These are phyloP conservation scores for Muscidifurax raptorellus DNA, from an alignment of 1,140 invertebrate genomes.

Conservation along the genomic window DNA sequence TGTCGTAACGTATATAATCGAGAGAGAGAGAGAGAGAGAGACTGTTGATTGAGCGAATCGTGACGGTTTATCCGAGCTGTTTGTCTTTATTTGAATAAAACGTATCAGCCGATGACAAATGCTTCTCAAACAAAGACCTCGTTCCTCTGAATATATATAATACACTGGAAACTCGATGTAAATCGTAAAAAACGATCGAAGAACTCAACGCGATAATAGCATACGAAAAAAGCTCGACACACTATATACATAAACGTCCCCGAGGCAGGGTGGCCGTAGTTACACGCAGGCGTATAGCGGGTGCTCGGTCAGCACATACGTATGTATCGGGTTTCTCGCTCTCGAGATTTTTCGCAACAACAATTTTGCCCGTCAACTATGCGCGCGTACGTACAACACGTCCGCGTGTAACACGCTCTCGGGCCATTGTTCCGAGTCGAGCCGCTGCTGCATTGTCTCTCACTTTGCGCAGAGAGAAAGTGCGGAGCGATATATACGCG, in stretches of 20 bases:
- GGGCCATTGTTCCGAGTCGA: constrained; percentile 28
- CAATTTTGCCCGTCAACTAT: constrained; percentile 55
- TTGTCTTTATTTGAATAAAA: constrained; percentile 4
- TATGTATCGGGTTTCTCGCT: constrained; percentile 28
- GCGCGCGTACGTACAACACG: constrained; percentile 35
- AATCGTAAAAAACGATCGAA: background rate
- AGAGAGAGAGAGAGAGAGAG: constrained; percentile 23
- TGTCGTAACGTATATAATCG: background rate
- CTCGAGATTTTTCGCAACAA: constrained; percentile 57
- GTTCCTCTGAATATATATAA: background rate
- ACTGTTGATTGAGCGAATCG: constrained; percentile 28
- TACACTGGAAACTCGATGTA: too few relatives aligned
- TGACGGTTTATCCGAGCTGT: background rate
- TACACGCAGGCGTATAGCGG: background rate
- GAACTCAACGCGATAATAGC: background rate
- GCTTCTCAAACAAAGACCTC: background rate
- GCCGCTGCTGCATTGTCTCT: constrained; percentile 34
- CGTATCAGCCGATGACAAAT: background rate
- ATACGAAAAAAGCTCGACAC: background rate
- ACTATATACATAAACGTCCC: background rate
- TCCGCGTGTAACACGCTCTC: constrained; percentile 36
- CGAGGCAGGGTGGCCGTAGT: background rate
- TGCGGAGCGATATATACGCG: constrained; percentile 2
- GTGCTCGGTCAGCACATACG: background rate
- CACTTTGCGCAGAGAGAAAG: constrained; percentile 23